Evolutionary conservation across 2,113 vertebrate genomes (phyloP), one percentile per base, ranked within the genome.

Genomic region (Melanotaenia duboulayi): DNA sequence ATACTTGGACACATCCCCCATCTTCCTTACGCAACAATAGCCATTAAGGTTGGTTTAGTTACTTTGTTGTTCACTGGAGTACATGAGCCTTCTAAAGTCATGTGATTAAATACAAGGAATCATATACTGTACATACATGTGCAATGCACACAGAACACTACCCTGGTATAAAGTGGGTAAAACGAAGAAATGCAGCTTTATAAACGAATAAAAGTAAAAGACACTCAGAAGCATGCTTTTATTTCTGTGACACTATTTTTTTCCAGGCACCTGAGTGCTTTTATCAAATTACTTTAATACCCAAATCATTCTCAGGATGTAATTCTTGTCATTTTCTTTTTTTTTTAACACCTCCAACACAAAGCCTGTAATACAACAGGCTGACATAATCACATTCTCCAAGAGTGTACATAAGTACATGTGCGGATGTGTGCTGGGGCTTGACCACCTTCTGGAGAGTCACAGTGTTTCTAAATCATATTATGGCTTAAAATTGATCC

Each of bases 401-500:
- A 37, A 40, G 1, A 12, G 10, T 11, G 39, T 56, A 54, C 67
- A 84, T 70, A 84, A 71, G 64, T 66, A 78, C 82, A 85, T 71
- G 66, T n/a, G n/a, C n/a, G 76, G 76, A 51, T 50, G 42, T 51
- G 46, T 40, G 22, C 60, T 37, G 0, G 54, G 57, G 14, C 80
- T 23, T 24, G 28, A 42, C 40, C 46, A 54, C 59, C 72, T 65
- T 40, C 28, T 24, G 62, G 9, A 40, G 48, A 22, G 39, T n/a
- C n/a, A n/a, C n/a, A n/a, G n/a, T n/a, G n/a, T n/a, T n/a, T n/a
- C n/a, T n/a, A n/a, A n/a, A n/a, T n/a, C n/a, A n/a, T n/a, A n/a
- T n/a, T n/a, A n/a, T n/a, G n/a, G n/a, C n/a, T n/a, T n/a, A n/a
- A n/a, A n/a, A n/a, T n/a, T n/a, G n/a, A n/a, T n/a, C n/a, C n/a